Evolutionary conservation across 1,140 invertebrate species (phyloP), one percentile per base, ranked within the genome.

Genomic region (Schlechtendalia chinensis): DNA sequence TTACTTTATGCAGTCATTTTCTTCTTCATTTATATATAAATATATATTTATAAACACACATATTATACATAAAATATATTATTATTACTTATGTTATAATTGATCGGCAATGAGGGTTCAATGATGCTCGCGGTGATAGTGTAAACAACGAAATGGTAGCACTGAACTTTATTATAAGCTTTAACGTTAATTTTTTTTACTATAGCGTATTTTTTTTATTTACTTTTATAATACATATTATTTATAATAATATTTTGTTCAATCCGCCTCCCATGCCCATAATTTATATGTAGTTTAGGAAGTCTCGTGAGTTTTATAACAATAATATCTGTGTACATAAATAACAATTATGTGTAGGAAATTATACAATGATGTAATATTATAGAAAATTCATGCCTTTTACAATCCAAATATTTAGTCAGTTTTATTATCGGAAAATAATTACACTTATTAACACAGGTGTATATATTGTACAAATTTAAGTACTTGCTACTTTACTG

Each of bases 71-170:
- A 74, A 79, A 47, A 27, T 79, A n/a, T 50, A 63, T 79, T 79
- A 45, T 79, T 39, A 39, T 47, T 77, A 63, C 11, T 61, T 39
- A 8, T 77, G 59, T 77, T 77, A 59, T 77, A 77, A 59, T 77
- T 58, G 29, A 58, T 77, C 19, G 12, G 29, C 32, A 59, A 59
- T 75, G 27, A 24, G 54, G 53, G 54, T 50, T 79, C 17, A 56
- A 47, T 77, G 56, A 45, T 59, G 61, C 32, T 58, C n/a, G 4
- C 11, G 58, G 75, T 79, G 75, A 79, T 79, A 79, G 75, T 50
- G 39, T 27, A 61, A 5, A 79, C 75, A 79, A 63, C 75, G 75
- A 79, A 79, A 79, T 29, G 22, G 75, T 79, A 79, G 39, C 54
- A 79, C 56, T 79, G 32, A 45, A 79, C 45, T 79, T 58, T 54